These are phyloP conservation scores for Tachina grossa DNA, from an alignment of 2,888 invertebrate genomes.

Conservation along the genomic window DNA sequence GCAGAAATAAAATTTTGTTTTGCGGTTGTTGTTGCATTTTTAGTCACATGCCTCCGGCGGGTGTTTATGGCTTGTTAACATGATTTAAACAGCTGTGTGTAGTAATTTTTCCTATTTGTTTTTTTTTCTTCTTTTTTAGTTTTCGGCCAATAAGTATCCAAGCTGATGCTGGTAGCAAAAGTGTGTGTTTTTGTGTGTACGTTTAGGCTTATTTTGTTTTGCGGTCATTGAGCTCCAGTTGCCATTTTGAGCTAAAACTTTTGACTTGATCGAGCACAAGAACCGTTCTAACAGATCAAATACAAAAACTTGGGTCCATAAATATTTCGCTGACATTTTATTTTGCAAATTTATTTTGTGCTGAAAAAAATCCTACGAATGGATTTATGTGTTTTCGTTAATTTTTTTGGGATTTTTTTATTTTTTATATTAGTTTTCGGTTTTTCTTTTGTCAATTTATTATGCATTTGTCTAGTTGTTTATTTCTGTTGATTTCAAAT, in stretches of 20 bases:
- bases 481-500: constrained; percentile 54
- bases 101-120: constrained; percentile 45
- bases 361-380: constrained; percentile 37
- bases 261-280: constrained; percentile 63
- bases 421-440: background rate
- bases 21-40: constrained; percentile 26
- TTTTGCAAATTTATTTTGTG: constrained; percentile 57
- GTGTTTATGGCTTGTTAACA: constrained; percentile 72
- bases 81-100: constrained; percentile 69
- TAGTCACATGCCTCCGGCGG: constrained; percentile 69
- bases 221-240: constrained; percentile 62
- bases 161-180: constrained; percentile 9
- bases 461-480: constrained; percentile 50
- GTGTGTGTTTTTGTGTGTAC: constrained; percentile 1
- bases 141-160: constrained; percentile 46
- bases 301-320: constrained; percentile 53
- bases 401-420: constrained; percentile 34
- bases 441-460: constrained; percentile 22
- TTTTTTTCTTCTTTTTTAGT: constrained; percentile 7
- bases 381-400: constrained; percentile 60
- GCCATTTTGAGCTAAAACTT: constrained; percentile 13
- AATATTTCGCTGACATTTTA: constrained; percentile 66
- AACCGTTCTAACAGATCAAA: constrained; percentile 66
- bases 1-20: constrained; percentile 35
- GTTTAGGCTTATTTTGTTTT: constrained; percentile 39